Conservation (phyloP, 2,113 vertebrate species). For the Oenanthe melanoleuca region DNA sequence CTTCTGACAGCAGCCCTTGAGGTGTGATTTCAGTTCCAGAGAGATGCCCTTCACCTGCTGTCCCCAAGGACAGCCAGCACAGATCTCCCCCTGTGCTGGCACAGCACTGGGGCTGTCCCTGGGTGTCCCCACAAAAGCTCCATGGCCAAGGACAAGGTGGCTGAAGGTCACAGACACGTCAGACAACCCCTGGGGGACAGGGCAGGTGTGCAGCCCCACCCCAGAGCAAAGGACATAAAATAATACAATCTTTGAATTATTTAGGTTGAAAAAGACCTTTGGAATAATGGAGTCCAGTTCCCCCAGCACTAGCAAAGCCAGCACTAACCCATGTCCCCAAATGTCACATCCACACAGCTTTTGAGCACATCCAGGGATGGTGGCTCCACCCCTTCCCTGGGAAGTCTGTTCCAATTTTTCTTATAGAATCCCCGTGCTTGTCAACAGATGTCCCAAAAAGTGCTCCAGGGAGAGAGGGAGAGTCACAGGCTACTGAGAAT, state of each 20-base stretch:
- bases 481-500: background rate
- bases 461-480: background rate
- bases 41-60: background rate
- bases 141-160: fast-evolving
- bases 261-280: background rate
- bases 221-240: fast-evolving
- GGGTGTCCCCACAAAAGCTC: background rate
- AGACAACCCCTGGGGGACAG: background rate
- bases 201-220: background rate
- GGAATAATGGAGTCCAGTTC: background rate
- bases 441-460: background rate
- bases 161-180: background rate
- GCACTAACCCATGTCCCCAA: background rate
- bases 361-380: background rate
- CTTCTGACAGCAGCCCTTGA: background rate
- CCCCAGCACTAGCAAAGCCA: background rate
- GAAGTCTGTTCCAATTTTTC: background rate
- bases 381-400: background rate
- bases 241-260: fast-evolving
- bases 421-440: background rate
- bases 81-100: background rate
- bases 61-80: background rate
- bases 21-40: background rate
- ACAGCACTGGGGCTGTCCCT: background rate
- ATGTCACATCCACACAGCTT: background rate